Evolutionary conservation across 2,113 vertebrate genomes (phyloP).

Genomic region (Elgaria multicarinata): DNA sequence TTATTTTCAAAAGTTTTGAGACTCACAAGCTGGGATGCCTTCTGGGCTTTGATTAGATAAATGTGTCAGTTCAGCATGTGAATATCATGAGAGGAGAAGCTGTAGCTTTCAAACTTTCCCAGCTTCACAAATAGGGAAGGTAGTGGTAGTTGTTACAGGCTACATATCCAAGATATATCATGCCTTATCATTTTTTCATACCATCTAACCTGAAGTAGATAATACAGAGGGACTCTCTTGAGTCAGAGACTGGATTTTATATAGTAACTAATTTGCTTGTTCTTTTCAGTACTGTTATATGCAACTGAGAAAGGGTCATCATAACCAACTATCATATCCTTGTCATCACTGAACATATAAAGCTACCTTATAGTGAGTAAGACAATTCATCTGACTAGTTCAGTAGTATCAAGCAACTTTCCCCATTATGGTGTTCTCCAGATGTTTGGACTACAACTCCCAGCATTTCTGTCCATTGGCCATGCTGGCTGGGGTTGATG

Average conservation of each 20-base stretch:
- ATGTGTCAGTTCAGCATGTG: background rate
- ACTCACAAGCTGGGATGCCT: too few species aligned
- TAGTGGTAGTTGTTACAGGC: background rate
- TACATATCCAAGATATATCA: slow-evolving; percentile 21
- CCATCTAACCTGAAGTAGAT: background rate
- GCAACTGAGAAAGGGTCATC: background rate
- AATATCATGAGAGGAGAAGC: background rate
- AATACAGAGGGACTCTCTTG: slow-evolving; percentile 27
- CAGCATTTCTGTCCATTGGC: background rate
- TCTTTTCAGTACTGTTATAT: background rate
- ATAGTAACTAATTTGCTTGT: background rate
- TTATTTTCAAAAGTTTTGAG: background rate
- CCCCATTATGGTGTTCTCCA: background rate
- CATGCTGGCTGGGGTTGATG: too few species aligned
- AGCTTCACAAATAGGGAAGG: background rate
- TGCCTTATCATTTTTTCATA: slow-evolving; percentile 24
- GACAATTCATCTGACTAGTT: background rate
- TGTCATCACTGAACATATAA: background rate
- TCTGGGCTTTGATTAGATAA: background rate
- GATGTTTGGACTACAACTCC: background rate
- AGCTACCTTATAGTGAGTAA: background rate
- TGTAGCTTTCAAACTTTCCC: background rate
- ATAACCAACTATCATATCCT: background rate
- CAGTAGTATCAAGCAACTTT: background rate
- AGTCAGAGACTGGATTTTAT: slow-evolving; percentile 26